Evolutionary conservation across 1,140 invertebrate species (phyloP), one percentile per base, ranked within the genome.

Genomic region (Drosophila orosa): DNA sequence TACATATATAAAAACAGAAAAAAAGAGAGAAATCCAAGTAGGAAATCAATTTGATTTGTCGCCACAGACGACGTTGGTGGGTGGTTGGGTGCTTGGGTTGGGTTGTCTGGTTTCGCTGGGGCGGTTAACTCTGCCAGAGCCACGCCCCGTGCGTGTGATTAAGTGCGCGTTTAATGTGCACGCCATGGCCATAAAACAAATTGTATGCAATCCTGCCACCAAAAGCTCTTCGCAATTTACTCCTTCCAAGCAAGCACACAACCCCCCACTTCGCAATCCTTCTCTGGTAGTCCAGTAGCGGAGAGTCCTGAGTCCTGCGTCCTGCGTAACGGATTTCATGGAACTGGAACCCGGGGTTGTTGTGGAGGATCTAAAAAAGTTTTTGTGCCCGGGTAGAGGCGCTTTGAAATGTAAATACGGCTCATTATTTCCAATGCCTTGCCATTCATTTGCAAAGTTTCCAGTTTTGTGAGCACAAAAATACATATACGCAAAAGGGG

Each of bases 351-450:
- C 40, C 45, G 10, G n/a, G n/a, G 37, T 5, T 19, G 56, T 47
- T n/a, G n/a, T n/a, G n/a, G 29, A n/a, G 52, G 31, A 54, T 54
- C 50, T 22, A 35, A 54, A 54, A 54, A 52, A 15, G 15, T 44
- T 44, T 15, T 45, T 45, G 13, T 15, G 3, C 42, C 12, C 22
- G 40, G 40, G 42, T 37, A 44, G 40, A 74, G 67, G 67, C 54
- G 84, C 85, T 89, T 84, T 87, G 84, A 87, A 89, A 90, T 90
- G 86, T 90, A 90, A 90, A 89, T 90, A 89, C 80, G 60, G 78
- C 84, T 90, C 85, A 90, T 90, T 90, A 90, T 90, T 90, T 89
- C 68, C 81, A 72, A 90, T 85, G 66, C 78, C 66, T 65, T 62
- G 81, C 78, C 75, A 90, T 85, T 90, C 78, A 85, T 86, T 86